Base-by-base conservation (phyloP, 2,888 invertebrate species). In the Cordilura impudica region DNA sequence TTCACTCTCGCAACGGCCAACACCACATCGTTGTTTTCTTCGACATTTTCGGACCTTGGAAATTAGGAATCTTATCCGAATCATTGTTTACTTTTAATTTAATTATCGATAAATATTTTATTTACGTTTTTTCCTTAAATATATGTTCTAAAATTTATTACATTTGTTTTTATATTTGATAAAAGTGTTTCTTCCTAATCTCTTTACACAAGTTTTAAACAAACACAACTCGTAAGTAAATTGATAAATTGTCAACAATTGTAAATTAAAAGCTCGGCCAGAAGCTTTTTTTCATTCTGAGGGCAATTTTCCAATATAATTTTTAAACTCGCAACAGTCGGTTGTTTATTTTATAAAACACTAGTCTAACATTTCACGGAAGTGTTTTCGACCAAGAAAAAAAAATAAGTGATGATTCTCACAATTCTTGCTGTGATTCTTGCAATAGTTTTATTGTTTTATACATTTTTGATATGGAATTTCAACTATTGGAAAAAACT, bases 401-500 rank as follows among this genome's bases (percentile, higher is more conserved):
- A 2, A 19, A 31, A 29, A 10, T 12, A 5, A 56, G 43, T 18
- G 26, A 78, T 74, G 74, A n/a, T 78, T 12, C 6, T 74, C 2
- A 18, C 39, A 8, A 53, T 73, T 12, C 8, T 76, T 7, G 7
- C 45, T 4, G 47, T 60, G 18, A n/a, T 65, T 23, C 23, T 43
- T 18, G 53, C 19, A 8, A 12, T 72, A 10, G 53, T 29, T 4
- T 4, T 65, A 19, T 21, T 84, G 56, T 70, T 83, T 71, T 90
- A 84, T 81, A 43, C 76, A 0, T 85, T 86, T 31, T 72, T 89
- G 39, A 85, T 82, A 7, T 88, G 87, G 83, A 87, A 87, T 35
- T 89, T 86, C 53, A 79, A 84, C 23, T 89, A 88, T 78, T 91
- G 91, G 91, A 86, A 86, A 26, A 86, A 85, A 45, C 85, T 85